These are phyloP conservation scores for silkworm (Bombyx mori) DNA, from an alignment of 1,140 invertebrate species.

Conservation along the genomic window ASM3026992v2 NC_085107.1:20312501-20313000, in stretches of 20 bases:
- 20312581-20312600: neutral
- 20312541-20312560: too few relatives aligned
- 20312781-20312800: conserved; percentile 39
- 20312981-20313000: too few relatives aligned
- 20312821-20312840: conserved; percentile 35
- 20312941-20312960: too few relatives aligned
- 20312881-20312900: too few relatives aligned
- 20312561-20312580: neutral
- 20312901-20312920: too few relatives aligned
- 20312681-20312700: neutral
- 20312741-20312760: conserved; percentile 6
- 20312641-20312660: neutral
- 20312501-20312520: too few relatives aligned
- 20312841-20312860: conserved; percentile 29
- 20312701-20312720: conserved; percentile 14
- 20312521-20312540: too few relatives aligned
- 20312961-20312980: too few relatives aligned
- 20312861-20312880: too few relatives aligned
- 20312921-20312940: too few relatives aligned
- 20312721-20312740: conserved; percentile 12
- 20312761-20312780: conserved; percentile 42
- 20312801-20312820: conserved; percentile 36
- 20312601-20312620: neutral
- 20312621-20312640: neutral
- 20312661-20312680: conserved; percentile 2